Percentiles rank a stretch among this genome's conserved stretches.
These are phyloP conservation scores for Notodonta ziczac DNA, from an alignment of 2,888 invertebrate genomes.

Conservation along the genomic window DNA sequence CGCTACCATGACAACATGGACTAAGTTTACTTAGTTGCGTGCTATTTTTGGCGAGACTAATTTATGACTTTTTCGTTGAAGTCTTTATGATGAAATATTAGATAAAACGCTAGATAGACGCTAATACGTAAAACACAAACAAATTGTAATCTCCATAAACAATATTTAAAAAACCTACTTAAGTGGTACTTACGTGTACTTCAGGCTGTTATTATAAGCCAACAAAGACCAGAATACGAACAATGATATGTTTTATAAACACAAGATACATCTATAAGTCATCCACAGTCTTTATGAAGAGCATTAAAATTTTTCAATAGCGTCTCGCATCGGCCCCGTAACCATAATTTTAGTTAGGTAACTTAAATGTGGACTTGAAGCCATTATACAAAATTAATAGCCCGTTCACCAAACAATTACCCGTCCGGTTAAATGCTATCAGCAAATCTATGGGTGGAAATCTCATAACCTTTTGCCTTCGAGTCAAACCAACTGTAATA, in stretches of 20 bases:
- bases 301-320: constrained; percentile 65
- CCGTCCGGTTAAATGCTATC: constrained; percentile 78
- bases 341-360: constrained; percentile 72
- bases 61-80: not conserved
- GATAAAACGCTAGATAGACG: too few species aligned
- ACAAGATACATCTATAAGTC: constrained; percentile 50
- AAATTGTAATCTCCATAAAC: too few species aligned
- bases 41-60: not conserved
- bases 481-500: constrained; percentile 64
- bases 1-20: constrained; percentile 27
- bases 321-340: constrained; percentile 53
- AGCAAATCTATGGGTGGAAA: constrained; percentile 78
- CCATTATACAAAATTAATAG: constrained; percentile 80
- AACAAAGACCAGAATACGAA: constrained; percentile 15
- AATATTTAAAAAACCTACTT: not conserved
- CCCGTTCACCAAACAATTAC: constrained; percentile 79
- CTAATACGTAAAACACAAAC: too few species aligned
- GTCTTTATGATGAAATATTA: not conserved
- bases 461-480: constrained; percentile 80
- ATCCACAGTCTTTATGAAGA: constrained; percentile 54
- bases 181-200: not conserved
- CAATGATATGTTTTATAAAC: constrained; percentile 37
- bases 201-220: not conserved
- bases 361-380: constrained; percentile 68
- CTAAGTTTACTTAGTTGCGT: constrained; percentile 2